Percentiles rank a stretch among this genome's conserved stretches.
Evolutionary conservation across 2,888 invertebrate genomes (phyloP).

Genomic region (Chorisops tibialis): DNA sequence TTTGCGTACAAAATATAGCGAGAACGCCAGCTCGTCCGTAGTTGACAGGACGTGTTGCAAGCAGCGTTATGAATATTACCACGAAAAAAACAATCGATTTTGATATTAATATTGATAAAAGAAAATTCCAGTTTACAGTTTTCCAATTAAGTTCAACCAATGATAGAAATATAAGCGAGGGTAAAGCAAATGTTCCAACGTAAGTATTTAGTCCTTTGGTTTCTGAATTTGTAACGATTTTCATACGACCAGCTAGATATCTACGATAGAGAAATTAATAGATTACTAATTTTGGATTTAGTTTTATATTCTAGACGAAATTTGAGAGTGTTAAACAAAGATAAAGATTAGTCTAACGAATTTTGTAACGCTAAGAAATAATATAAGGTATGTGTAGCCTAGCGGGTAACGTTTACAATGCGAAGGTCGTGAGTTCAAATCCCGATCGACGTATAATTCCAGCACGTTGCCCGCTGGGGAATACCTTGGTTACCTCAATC

Average conservation of each 20-base stretch:
- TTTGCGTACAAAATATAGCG: slow-evolving; percentile 93
- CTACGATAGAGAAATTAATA: slow-evolving; percentile 53
- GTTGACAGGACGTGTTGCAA: slow-evolving; percentile 77
- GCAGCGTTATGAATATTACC: slow-evolving; percentile 71
- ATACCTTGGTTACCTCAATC: too few relatives aligned
- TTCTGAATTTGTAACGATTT: slow-evolving; percentile 77
- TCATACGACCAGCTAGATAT: slow-evolving; percentile 79
- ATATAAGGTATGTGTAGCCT: too few relatives aligned
- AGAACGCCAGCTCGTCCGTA: slow-evolving; percentile 84
- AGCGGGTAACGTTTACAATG: too few relatives aligned
- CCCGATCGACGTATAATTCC: too few relatives aligned
- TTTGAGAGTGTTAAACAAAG: too few relatives aligned
- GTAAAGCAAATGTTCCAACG: slow-evolving; percentile 90
- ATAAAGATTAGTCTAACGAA: too few relatives aligned
- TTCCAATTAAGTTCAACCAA: slow-evolving; percentile 79
- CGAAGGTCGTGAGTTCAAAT: too few relatives aligned
- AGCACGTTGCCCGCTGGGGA: too few relatives aligned
- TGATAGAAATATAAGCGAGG: slow-evolving; percentile 86
- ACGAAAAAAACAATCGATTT: slow-evolving; percentile 81
- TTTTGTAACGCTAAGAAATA: too few relatives aligned
- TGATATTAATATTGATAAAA: slow-evolving; percentile 78
- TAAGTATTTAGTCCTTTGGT: slow-evolving; percentile 88
- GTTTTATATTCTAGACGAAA: too few relatives aligned
- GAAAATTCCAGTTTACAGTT: slow-evolving; percentile 86
- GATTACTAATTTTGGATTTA: too few relatives aligned